Conservation (phyloP, 2,113 vertebrate species). For the Ascaphus truei region DNA sequence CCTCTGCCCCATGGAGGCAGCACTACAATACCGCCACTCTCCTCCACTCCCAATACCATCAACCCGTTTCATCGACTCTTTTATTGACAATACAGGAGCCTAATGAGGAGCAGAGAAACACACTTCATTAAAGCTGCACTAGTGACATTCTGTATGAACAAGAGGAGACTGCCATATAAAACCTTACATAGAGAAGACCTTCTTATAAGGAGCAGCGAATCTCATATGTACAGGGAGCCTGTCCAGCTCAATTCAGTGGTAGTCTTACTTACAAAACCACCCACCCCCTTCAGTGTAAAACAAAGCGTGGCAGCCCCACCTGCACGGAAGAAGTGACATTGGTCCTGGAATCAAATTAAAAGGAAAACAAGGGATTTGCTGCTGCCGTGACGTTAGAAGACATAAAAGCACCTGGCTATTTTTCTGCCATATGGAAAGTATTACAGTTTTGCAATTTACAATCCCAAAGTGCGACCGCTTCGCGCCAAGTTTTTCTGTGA, state of each 20-base stretch:
- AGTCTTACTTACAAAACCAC: too few species aligned
- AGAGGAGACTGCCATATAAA: conserved; percentile 23
- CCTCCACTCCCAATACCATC: conserved; percentile 56
- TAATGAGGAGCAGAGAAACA: conserved; percentile 64
- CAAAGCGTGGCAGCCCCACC: too few species aligned
- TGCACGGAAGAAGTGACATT: too few species aligned
- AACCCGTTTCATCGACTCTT: conserved; percentile 66
- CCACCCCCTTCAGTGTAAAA: too few species aligned
- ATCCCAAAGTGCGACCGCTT: too few species aligned
- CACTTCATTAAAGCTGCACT: conserved; percentile 61
- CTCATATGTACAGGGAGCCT: background rate
- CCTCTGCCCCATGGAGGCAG: conserved; percentile 52
- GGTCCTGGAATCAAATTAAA: too few species aligned
- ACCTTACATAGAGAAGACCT: background rate
- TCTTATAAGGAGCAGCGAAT: background rate
- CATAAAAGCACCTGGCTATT: too few species aligned
- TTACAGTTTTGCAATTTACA: too few species aligned
- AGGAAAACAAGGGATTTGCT: too few species aligned
- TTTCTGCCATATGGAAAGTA: too few species aligned
- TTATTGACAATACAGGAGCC: conserved; percentile 59
- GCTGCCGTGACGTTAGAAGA: too few species aligned
- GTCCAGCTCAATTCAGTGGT: background rate
- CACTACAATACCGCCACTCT: conserved; percentile 30
- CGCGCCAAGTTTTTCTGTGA: too few species aligned
- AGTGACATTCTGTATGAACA: conserved; percentile 38